Base-by-base conservation (phyloP, 1,140 invertebrate genomes). In the Matsumurasca onukii region DNA sequence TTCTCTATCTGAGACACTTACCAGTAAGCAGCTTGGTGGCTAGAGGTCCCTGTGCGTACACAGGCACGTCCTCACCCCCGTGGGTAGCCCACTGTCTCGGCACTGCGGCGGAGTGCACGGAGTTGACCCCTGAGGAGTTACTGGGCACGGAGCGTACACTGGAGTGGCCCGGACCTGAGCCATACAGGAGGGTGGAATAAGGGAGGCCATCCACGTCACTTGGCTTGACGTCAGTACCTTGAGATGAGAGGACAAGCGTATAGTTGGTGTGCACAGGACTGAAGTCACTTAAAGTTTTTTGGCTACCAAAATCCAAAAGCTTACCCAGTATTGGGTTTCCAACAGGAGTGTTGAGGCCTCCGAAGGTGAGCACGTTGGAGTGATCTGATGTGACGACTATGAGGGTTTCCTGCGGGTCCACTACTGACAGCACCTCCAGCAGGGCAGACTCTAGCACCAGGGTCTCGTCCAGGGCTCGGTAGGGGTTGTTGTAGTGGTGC, bases 21-120 rank as follows among this genome's bases (percentile, higher is more conserved):
- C 88, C 87, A 65, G 84, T 76, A 75, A 82, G 81, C 15, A 81
- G 72, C 1, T 75, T 77, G 3, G 81, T 77, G 13, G 79, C 80
- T 29, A 83, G 74, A 15, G 73, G 75, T 0, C 74, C 73, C 71
- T 75, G 81, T n/a, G 93, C 91, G 75, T 93, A 94, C 22, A 94
- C 87, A 0, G 91, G 88, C 0, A 96, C 94, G 78, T 95, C 93
- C 80, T 95, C 93, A 12, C 91, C 94, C 0, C 91, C 92, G 74
- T 95, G 93, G 0, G 92, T 93, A n/a, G 90, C 89, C 86, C 88
- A 91, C 69, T 88, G 85, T 48, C 87, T 77, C 0, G 88, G 89
- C 0, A 89, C 87, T 0, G 88, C 89, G 0, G 89, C 72, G 3
- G 76, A 73, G 48, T 81, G 78, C 2, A 75, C 70, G 69, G 76